These are phyloP conservation scores for Dione vanillae DNA, from an alignment of 2,888 invertebrate genomes.

Conservation along the genomic window DNA sequence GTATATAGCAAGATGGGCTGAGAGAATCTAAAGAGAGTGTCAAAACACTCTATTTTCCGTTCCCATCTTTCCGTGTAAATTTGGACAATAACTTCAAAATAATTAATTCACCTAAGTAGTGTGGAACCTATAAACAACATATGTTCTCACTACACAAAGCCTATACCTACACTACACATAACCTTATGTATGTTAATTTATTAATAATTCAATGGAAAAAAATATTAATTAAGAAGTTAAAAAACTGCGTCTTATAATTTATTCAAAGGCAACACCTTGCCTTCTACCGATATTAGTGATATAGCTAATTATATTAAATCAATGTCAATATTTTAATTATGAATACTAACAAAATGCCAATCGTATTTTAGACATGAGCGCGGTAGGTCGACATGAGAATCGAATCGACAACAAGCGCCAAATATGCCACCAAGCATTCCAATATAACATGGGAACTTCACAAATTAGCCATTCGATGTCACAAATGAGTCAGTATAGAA, in stretches of 20 bases:
- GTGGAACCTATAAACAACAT: too few relatives aligned
- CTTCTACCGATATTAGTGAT: neutral
- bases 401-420: constrained; percentile 55
- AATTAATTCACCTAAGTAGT: too few relatives aligned
- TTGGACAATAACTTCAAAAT: too few relatives aligned
- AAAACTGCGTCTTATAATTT: neutral
- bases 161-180: too few relatives aligned
- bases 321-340: neutral
- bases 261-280: neutral
- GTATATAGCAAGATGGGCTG: too few relatives aligned
- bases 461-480: constrained; percentile 64
- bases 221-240: neutral
- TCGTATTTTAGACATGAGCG: constrained; percentile 56
- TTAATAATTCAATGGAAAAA: neutral
- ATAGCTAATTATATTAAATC: constrained; percentile 1
- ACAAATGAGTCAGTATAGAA: constrained; percentile 29
- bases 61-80: too few relatives aligned
- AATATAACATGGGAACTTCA: constrained; percentile 70
- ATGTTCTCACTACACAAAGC: too few relatives aligned
- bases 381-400: constrained; percentile 65
- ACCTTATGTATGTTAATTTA: too few relatives aligned
- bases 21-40: too few relatives aligned
- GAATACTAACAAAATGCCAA: constrained; percentile 50
- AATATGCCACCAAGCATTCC: constrained; percentile 61
- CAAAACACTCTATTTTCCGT: too few relatives aligned